Percentiles rank a stretch among this genome's conserved stretches.
phyloP scores from a whole-genome alignment of 2,888 invertebrate species.

The Ptychoptera contaminata region DNA sequence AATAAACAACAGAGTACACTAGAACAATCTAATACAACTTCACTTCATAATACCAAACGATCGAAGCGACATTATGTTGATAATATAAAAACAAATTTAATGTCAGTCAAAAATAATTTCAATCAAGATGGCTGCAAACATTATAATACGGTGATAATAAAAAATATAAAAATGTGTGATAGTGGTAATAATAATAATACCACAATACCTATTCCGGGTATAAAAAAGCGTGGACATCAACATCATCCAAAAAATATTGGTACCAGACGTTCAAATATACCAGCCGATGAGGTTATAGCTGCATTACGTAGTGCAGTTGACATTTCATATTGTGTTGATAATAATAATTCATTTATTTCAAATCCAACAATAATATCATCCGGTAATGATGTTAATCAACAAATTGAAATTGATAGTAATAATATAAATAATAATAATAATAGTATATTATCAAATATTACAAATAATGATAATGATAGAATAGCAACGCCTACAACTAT shows the following conservation, averaged over 20 bases:
- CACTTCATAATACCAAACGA: no score
- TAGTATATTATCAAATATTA: not conserved
- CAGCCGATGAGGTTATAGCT: slow-evolving; percentile 30
- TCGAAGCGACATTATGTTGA: not conserved
- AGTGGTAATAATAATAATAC: slow-evolving; percentile 13
- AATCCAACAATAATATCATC: not conserved
- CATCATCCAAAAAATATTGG: slow-evolving; percentile 56
- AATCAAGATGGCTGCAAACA: slow-evolving; percentile 3
- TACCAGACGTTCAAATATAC: slow-evolving; percentile 37
- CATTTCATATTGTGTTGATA: not conserved
- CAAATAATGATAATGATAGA: not conserved
- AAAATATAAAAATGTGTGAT: slow-evolving; percentile 3
- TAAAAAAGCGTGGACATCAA: slow-evolving; percentile 52
- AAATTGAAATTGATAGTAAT: not conserved
- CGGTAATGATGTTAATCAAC: not conserved
- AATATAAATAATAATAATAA: slow-evolving; percentile 3
- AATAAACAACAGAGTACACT: no score
- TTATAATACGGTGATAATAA: not conserved
- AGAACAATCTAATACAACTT: no score
- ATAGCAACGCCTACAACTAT: not conserved
- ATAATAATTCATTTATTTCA: not conserved
- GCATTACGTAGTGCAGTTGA: slow-evolving; percentile 22
- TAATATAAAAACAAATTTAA: not conserved
- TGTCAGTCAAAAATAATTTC: not conserved
- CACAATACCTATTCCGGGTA: slow-evolving; percentile 16